These are phyloP conservation scores for Gambusia yucatana DNA, from an alignment of 2,797 vertebrate species.

Conservation along the genomic window DNA sequence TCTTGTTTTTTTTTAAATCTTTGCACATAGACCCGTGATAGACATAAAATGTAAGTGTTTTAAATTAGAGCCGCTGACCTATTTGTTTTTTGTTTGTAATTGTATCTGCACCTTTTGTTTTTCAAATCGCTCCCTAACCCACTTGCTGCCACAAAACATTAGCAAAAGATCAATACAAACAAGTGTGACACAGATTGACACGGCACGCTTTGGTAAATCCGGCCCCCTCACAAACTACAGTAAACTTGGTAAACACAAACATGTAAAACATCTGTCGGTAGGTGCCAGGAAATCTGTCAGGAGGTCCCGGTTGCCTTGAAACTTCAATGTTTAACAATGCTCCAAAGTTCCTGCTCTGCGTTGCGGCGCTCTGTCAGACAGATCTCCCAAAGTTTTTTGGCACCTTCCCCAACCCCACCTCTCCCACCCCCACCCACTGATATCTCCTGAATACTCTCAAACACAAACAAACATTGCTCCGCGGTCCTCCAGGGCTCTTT, in stretches of 20 bases:
- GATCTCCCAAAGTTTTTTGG: slow-evolving; percentile 81
- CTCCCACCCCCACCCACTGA: slow-evolving; percentile 38
- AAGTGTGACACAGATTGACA: slow-evolving; percentile 77
- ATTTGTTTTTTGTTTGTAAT: slow-evolving; percentile 70
- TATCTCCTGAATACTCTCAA: slow-evolving; percentile 68
- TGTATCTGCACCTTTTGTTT: slow-evolving; percentile 52
- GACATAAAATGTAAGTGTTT: slow-evolving; percentile 29
- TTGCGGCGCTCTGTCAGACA: slow-evolving; percentile 77
- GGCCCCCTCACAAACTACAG: slow-evolving; percentile 73
- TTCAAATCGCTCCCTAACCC: slow-evolving; percentile 63
- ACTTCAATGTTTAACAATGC: slow-evolving; percentile 79
- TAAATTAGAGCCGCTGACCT: slow-evolving; percentile 67
- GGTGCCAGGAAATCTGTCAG: slow-evolving; percentile 78
- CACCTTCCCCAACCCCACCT: slow-evolving; percentile 64
- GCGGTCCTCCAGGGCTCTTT: slow-evolving; percentile 78
- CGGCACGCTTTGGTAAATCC: slow-evolving; percentile 76
- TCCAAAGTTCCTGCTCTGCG: slow-evolving; percentile 65
- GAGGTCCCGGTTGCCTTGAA: slow-evolving; percentile 77
- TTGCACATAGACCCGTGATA: slow-evolving; percentile 21
- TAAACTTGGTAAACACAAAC: slow-evolving; percentile 77
- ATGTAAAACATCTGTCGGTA: slow-evolving; percentile 81
- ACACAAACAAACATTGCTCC: slow-evolving; percentile 81
- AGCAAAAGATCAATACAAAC: slow-evolving; percentile 69
- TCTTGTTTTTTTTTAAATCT: slow-evolving; percentile 18
- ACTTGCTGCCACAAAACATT: slow-evolving; percentile 64